Percentiles rank a stretch among this genome's conserved stretches.
Conservation (phyloP, 1,140 invertebrate species). For the Odontomachus brunneus region DNA sequence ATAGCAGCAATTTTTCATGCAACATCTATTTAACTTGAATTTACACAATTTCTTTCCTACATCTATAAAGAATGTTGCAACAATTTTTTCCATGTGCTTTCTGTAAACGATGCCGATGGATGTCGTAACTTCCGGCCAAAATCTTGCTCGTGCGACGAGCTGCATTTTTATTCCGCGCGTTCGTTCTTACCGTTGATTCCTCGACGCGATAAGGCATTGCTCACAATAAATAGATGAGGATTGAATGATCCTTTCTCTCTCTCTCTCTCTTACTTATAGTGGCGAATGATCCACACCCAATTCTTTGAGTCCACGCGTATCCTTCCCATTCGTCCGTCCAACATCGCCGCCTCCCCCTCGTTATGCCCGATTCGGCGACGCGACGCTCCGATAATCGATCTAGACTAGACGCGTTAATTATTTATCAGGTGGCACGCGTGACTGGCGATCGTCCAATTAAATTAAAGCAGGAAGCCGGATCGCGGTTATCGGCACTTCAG, state of each 20-base stretch:
- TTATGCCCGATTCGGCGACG: conserved; percentile 19
- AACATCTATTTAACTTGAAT: too few relatives aligned
- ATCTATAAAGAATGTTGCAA: too few relatives aligned
- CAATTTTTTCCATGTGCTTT: too few relatives aligned
- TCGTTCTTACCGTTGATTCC: conserved; percentile 22
- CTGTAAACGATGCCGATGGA: too few relatives aligned
- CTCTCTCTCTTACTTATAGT: too few relatives aligned
- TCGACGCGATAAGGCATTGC: conserved; percentile 21
- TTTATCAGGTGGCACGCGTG: conserved; percentile 78
- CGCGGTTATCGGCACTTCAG: conserved; percentile 72
- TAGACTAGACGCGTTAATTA: conserved; percentile 77
- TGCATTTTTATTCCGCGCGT: conserved; percentile 31
- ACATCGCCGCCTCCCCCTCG: neutral
- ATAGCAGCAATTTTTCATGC: too few relatives aligned
- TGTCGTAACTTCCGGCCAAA: conserved; percentile 37
- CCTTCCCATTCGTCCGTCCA: neutral
- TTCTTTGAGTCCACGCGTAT: too few relatives aligned
- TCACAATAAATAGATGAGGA: conserved; percentile 22
- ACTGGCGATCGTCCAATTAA: conserved; percentile 78
- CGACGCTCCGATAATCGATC: conserved; percentile 74
- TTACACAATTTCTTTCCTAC: too few relatives aligned
- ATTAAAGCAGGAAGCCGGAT: conserved; percentile 77
- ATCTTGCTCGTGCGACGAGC: conserved; percentile 41
- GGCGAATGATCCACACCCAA: conserved; percentile 2
- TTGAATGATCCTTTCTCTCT: conserved; percentile 16